phyloP scores from a whole-genome alignment of 2,888 invertebrate species.

The Helleia helle region DNA sequence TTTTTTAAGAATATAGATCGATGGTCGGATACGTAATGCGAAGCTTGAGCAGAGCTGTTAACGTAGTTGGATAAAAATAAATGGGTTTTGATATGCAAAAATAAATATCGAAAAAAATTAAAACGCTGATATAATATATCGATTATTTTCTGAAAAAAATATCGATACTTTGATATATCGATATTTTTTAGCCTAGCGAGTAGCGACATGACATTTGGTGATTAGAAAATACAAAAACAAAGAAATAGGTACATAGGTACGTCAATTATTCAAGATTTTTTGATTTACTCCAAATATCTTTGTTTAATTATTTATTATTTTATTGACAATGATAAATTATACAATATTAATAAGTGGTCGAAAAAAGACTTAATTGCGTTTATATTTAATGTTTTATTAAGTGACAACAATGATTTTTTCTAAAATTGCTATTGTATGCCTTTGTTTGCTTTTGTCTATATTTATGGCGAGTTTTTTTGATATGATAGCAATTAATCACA shows the following conservation, averaged over 20 bases:
- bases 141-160: no score
- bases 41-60: no score
- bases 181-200: no score
- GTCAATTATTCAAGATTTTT: not conserved
- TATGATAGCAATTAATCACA: slow-evolving; percentile 76
- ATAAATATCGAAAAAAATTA: no score
- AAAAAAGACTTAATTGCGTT: slow-evolving; percentile 1
- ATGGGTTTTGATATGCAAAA: no score
- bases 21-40: no score
- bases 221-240: not conserved
- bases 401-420: slow-evolving; percentile 73
- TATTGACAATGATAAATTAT: slow-evolving; percentile 6
- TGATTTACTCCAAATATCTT: not conserved
- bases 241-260: no score
- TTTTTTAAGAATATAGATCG: no score
- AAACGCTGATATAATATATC: no score
- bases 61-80: no score
- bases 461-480: slow-evolving; percentile 80
- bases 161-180: no score
- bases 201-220: no score
- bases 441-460: slow-evolving; percentile 78
- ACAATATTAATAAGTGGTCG: slow-evolving; percentile 9
- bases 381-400: slow-evolving; percentile 2
- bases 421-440: slow-evolving; percentile 75
- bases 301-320: not conserved